Evolutionary conservation across 2,113 vertebrate genomes (phyloP).

Genomic region (Parus major): DNA sequence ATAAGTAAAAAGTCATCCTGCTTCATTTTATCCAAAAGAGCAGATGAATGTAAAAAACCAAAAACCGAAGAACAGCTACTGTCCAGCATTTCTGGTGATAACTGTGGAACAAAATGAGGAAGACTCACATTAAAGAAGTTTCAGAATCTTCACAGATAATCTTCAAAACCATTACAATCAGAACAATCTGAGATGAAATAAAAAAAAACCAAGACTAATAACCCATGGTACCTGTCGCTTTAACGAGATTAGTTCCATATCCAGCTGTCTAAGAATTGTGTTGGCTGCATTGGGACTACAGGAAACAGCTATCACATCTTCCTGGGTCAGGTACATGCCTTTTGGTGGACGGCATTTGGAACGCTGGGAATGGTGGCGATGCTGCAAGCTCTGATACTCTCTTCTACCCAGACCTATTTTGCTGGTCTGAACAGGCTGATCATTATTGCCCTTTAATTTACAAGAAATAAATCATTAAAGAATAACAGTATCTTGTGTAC

Average conservation of each 20-base stretch:
- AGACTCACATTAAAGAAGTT: constrained; percentile 38
- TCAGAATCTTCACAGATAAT: constrained; percentile 40
- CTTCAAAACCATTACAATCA: constrained; percentile 53
- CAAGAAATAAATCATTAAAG: constrained; percentile 53
- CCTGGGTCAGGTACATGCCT: constrained; percentile 97
- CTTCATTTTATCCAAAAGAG: neutral
- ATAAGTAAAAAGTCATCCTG: neutral
- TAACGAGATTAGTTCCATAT: constrained; percentile 97
- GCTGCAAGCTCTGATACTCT: constrained; percentile 94
- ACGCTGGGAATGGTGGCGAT: constrained; percentile 93
- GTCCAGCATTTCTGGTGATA: constrained; percentile 6
- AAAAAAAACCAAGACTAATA: constrained; percentile 31
- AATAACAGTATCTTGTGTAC: neutral
- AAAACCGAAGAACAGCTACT: neutral
- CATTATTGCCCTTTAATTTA: constrained; percentile 79
- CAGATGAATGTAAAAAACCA: neutral
- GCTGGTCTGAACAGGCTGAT: constrained; percentile 82
- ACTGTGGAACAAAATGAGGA: constrained; percentile 35
- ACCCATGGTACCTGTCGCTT: constrained; percentile 91
- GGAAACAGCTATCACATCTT: constrained; percentile 95
- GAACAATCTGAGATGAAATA: constrained; percentile 39
- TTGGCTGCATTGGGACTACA: constrained; percentile 92
- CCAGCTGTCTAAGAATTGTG: constrained; percentile 93
- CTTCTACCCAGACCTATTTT: constrained; percentile 91
- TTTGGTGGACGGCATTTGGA: constrained; percentile 95